phyloP scores from a whole-genome alignment of 2,113 vertebrate genomes.

The Gila orcuttii region DNA sequence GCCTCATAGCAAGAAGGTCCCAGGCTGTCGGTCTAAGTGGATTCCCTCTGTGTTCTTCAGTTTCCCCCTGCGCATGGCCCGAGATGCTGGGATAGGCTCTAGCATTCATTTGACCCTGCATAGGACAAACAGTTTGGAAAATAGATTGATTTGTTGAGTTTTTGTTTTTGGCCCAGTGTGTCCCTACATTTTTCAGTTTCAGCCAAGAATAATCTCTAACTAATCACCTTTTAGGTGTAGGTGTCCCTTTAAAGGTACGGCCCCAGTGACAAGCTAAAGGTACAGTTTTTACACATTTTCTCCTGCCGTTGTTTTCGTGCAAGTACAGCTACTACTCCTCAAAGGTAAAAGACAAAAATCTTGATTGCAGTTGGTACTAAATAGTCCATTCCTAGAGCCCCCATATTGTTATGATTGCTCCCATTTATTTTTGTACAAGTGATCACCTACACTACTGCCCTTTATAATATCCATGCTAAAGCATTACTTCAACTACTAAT shows the following conservation, averaged over 20 bases:
- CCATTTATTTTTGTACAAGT: neutral
- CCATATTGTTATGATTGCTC: neutral
- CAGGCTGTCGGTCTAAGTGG: neutral
- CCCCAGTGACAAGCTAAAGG: neutral
- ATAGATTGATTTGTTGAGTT: neutral
- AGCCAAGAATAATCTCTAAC: neutral
- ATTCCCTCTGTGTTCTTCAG: neutral
- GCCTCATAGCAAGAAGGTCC: too few relatives aligned
- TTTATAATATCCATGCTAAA: slow-evolving; percentile 36
- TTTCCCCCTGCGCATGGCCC: neutral
- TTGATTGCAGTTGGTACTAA: neutral
- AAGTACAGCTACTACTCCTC: neutral
- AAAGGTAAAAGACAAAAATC: neutral
- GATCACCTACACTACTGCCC: slow-evolving; percentile 7
- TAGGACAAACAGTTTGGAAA: neutral
- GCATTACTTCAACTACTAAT: neutral
- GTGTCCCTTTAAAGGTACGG: too few relatives aligned
- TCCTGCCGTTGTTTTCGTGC: neutral
- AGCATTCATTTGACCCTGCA: neutral
- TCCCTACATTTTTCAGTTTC: neutral
- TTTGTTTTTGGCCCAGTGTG: neutral
- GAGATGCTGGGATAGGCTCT: neutral
- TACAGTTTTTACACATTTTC: neutral
- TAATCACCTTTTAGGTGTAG: neutral
- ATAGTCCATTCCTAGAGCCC: neutral